Conservation (phyloP, 1,140 invertebrate genomes). For the Brachionus koreanus region DNA sequence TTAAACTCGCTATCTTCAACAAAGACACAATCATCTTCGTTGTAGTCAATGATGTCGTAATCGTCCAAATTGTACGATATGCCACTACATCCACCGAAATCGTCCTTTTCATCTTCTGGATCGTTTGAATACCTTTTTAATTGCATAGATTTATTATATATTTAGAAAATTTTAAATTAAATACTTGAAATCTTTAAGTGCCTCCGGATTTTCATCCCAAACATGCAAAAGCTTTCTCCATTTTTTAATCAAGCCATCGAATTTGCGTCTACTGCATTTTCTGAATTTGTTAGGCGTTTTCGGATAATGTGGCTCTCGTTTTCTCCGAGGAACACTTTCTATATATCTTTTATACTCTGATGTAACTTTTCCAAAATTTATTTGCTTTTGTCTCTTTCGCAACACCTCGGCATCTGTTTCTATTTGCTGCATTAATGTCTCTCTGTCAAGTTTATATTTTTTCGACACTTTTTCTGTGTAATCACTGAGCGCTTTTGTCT, state of each 20-base stretch:
- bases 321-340: slow-evolving; percentile 69
- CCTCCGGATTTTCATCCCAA: slow-evolving; percentile 64
- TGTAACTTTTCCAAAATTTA: slow-evolving; percentile 91
- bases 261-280: slow-evolving; percentile 82
- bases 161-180: slow-evolving; percentile 15
- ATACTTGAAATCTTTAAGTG: slow-evolving; percentile 38
- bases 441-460: slow-evolving; percentile 26
- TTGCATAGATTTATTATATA: background rate
- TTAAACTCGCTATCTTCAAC: background rate
- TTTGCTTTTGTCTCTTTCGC: slow-evolving; percentile 78
- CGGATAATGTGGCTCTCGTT: slow-evolving; percentile 70
- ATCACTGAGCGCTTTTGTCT: slow-evolving; percentile 1
- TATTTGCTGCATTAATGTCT: slow-evolving; percentile 1
- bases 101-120: slow-evolving; percentile 15
- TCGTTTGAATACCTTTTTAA: slow-evolving; percentile 19
- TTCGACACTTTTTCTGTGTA: slow-evolving; percentile 22
- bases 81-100: slow-evolving; percentile 18
- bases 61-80: slow-evolving; percentile 23
- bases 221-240: slow-evolving; percentile 79
- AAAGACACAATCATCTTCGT: slow-evolving; percentile 13
- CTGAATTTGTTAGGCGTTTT: slow-evolving; percentile 77
- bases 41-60: slow-evolving; percentile 30
- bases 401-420: slow-evolving; percentile 68
- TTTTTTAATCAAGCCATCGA: slow-evolving; percentile 78
- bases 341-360: slow-evolving; percentile 77